phyloP scores from a whole-genome alignment of 2,797 vertebrate genomes.

The Malacoctenus gilli region DNA sequence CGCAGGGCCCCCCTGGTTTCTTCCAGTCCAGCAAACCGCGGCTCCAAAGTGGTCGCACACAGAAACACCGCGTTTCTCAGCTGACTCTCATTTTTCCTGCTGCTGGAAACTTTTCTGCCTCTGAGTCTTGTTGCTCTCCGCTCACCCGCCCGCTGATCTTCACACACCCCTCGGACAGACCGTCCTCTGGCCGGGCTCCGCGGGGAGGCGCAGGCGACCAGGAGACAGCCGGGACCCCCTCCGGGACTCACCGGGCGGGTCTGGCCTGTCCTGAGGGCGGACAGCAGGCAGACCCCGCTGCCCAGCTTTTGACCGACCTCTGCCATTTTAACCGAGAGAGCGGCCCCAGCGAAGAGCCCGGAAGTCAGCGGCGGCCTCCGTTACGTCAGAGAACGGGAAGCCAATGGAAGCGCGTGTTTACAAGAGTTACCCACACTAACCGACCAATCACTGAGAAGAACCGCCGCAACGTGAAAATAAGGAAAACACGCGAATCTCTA shows the following conservation, averaged over 20 bases:
- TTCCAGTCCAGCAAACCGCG: not conserved
- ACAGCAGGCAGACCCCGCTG: slow-evolving; percentile 40
- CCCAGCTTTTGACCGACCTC: slow-evolving; percentile 68
- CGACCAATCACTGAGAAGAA: slow-evolving; percentile 42
- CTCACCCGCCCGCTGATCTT: slow-evolving; percentile 8
- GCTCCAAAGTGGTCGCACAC: not conserved
- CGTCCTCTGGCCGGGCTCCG: slow-evolving; percentile 1
- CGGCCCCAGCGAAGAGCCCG: slow-evolving; percentile 1
- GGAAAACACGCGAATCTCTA: too few relatives aligned
- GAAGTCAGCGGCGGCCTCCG: slow-evolving; percentile 49
- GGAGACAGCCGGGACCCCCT: slow-evolving; percentile 4
- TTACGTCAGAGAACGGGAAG: not conserved
- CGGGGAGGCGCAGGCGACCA: not conserved
- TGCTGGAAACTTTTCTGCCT: slow-evolving; percentile 20
- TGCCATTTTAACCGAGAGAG: slow-evolving; percentile 65
- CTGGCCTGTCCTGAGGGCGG: slow-evolving; percentile 21
- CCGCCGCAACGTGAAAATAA: too few relatives aligned
- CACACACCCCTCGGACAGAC: not conserved
- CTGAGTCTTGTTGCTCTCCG: not conserved
- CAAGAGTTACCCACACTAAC: slow-evolving; percentile 36
- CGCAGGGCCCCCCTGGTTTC: slow-evolving; percentile 2
- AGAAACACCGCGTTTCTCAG: not conserved
- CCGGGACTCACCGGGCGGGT: not conserved
- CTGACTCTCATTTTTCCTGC: slow-evolving; percentile 5
- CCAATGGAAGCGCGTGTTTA: slow-evolving; percentile 63